Evolutionary conservation across 2,888 invertebrate species (phyloP).

Genomic region (Ornithoptera priamus): DNA sequence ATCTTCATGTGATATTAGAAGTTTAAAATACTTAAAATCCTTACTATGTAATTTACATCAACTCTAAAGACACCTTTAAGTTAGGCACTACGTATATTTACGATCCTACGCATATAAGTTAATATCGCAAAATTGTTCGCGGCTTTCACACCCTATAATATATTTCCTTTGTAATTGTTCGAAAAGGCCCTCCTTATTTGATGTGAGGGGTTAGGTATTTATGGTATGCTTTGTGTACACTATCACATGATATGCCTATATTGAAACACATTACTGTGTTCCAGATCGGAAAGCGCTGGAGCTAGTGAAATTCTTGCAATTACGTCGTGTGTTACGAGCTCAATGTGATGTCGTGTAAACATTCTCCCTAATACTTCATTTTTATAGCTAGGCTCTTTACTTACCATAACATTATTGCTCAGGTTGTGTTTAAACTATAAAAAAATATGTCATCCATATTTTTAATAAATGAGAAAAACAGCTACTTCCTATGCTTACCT

Average conservation of each 20-base stretch:
- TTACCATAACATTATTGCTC: not conserved
- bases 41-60: slow-evolving; percentile 45
- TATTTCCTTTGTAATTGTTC: slow-evolving; percentile 66
- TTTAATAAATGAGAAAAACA: not conserved
- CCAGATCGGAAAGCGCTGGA: not conserved
- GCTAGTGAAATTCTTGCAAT: too few species aligned
- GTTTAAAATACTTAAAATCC: slow-evolving; percentile 30
- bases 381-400: not conserved
- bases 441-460: not conserved
- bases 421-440: not conserved
- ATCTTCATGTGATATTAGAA: not conserved
- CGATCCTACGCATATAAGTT: slow-evolving; percentile 57
- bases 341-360: not conserved
- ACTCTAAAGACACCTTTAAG: slow-evolving; percentile 42
- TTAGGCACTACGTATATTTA: slow-evolving; percentile 50
- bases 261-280: not conserved
- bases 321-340: not conserved
- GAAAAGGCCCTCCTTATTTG: slow-evolving; percentile 61
- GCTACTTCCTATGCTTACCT: not conserved
- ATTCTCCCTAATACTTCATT: not conserved
- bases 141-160: slow-evolving; percentile 50
- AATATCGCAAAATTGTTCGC: slow-evolving; percentile 57
- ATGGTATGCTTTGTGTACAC: slow-evolving; percentile 40
- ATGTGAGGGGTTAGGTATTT: slow-evolving; percentile 72
- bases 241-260: not conserved